These are phyloP conservation scores for Pachydiplax longipennis DNA, from an alignment of 2,888 invertebrate species.

Conservation along the genomic window DNA sequence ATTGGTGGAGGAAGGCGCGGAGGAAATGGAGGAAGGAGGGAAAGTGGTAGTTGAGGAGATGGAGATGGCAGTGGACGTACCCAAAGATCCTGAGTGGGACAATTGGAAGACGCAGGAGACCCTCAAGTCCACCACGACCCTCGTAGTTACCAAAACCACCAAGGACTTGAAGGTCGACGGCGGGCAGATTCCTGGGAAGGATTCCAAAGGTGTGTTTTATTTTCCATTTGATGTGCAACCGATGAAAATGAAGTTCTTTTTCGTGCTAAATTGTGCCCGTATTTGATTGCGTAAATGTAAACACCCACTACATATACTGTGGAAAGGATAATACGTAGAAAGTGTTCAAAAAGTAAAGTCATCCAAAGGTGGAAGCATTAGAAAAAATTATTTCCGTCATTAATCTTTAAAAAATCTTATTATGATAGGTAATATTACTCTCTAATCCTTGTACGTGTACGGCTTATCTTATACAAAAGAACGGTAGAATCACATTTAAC, in stretches of 20 bases:
- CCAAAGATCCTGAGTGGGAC: slow-evolving; percentile 1
- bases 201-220: background rate
- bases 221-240: too few relatives aligned
- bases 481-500: too few relatives aligned
- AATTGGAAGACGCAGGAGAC: slow-evolving; percentile 43
- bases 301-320: background rate
- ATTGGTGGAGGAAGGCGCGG: slow-evolving; percentile 34
- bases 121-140: background rate
- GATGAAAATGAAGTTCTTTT: too few relatives aligned
- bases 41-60: slow-evolving; percentile 22
- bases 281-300: too few relatives aligned
- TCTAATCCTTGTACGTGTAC: too few relatives aligned
- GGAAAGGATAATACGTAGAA: background rate
- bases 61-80: slow-evolving; percentile 22
- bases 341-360: too few relatives aligned
- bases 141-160: background rate
- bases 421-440: too few relatives aligned
- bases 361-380: too few relatives aligned
- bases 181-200: background rate
- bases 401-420: too few relatives aligned
- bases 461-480: too few relatives aligned
- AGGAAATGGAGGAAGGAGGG: background rate
- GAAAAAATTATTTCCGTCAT: too few relatives aligned
- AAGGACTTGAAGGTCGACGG: background rate
- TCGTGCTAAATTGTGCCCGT: too few relatives aligned